Evolutionary conservation across 2,888 invertebrate genomes (phyloP), one percentile per base, ranked within the genome.

Genomic region (Hypomecis atomaria): DNA sequence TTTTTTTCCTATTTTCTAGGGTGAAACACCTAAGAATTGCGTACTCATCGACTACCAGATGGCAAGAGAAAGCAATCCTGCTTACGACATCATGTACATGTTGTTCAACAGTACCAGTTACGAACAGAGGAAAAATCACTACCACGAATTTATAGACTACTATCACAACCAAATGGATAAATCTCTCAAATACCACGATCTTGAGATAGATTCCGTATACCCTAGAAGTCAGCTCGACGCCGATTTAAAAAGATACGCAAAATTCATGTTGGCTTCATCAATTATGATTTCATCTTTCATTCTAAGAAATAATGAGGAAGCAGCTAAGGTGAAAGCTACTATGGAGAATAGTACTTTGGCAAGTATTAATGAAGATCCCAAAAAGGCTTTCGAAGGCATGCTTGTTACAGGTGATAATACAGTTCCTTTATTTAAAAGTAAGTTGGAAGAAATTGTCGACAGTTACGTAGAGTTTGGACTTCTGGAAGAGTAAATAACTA

Each of bases 21-120:
- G 68, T 6, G 74, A 69, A 2, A 56, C 56, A 6, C 56, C 76
- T 4, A 62, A 69, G 0, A 68, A 78, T 5, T 76, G 76, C 13
- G 70, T 79, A 0, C 71, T 84, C 69, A 78, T 85, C 3, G 85
- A 85, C 67, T 84, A 82, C 59, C 85, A 85, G 65, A 1, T 77
- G 9, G 70, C 79, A 0, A 78, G 63, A 48, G 75, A 74, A 60
- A 66, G 67, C 5, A 79, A 61, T 36, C 84, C 83, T 4, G 79
- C 65, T 0, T 58, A 59, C 5, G 85, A 85, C 36, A 37, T 85
- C 0, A 67, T 79, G 4, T 82, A 78, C 64, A 66, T 83, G 69
- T 69, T 84, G 9, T 81, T 83, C 59, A 81, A 75, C 63, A 81
- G 83, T 62, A 82, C 81, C 0, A 75, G 78, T 59, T 70, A 85